Evolutionary conservation across 2,113 vertebrate genomes (phyloP), one percentile per base, ranked within the genome.

Genomic region (Abramis brama): DNA sequence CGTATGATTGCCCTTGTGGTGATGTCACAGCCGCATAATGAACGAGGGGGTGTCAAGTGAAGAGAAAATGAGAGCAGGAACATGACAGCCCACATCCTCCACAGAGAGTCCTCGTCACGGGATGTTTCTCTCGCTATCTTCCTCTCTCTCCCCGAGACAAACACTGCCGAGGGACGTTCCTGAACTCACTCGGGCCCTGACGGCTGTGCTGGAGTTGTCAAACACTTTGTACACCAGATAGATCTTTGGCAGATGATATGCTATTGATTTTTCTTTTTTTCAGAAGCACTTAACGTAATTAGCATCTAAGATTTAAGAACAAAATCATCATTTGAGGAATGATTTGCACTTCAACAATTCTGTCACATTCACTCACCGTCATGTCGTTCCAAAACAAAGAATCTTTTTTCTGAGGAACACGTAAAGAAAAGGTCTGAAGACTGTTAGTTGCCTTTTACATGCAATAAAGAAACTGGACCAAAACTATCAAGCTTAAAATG

Each of bases 11-110:
- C 93, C 92, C 94, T 93, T 92, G 91, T 94, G 93, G 93, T 94
- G 92, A 93, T 95, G 93, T 94, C 93, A 94, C 92, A 81, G 85
- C 80, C 88, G 90, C 92, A 93, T 95, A 94, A 95, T 94, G 92
- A 95, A 92, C 79, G 86, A 89, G 90, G 91, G 91, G 89, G 92
- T 88, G 86, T 91, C 91, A 92, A 27, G 87, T 89, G 86, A 92
- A 33, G 90, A 92, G 76, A 80, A 50, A 87, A 84, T 39, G 62
- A 87, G 77, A 81, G 70, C 45, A 47, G 79, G 77, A 86, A 93
- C 92, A 93, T 93, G 94, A 93, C 93, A 93, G 90, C 89, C 86
- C 78, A 89, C 30, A 71, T 86, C 83, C 76, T 90, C 79, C 86
- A 89, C 85, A 50, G 86, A 73, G 64, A 86, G 87, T 59, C 57